Evolutionary conservation across 2,888 invertebrate species (phyloP), one percentile per base, ranked within the genome.

Genomic region (Cacoxenus indagator): DNA sequence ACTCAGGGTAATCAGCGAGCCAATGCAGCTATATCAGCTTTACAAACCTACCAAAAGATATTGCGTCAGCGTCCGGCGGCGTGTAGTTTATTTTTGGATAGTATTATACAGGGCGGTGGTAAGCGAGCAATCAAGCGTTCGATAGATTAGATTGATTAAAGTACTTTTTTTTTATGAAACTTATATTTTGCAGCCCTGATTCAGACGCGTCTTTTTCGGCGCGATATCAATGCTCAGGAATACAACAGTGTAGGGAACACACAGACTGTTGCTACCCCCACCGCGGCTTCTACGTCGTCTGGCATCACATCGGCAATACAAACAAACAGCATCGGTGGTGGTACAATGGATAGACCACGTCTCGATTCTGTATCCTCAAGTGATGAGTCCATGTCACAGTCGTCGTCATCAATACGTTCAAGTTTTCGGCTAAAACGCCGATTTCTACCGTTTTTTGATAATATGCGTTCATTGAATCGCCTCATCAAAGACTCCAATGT

Each of bases 401-500:
- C 85, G n/a, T 81, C 86, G 1, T 76, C 74, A 9, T 83, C 84
- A 22, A 77, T 87, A 48, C 83, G 87, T 24, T 83, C 87, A 8
- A 88, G 87, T 67, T 85, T 88, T 77, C 85, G 87, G 24, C 68
- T 87, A 11, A 87, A 86, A 71, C 82, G 84, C 27, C 86, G 84
- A 70, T 88, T 91, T 70, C 87, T 91, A 68, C 90, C 90, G 69
- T 87, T 91, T 73, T 90, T 91, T 72, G 91, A 91, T 69, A 87
- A 83, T 68, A 81, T 87, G 64, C 90, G 91, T 64, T 71, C 80
- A 27, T 91, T 92, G 70, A 92, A 93, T 82, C 92, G 91, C 76
- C 88, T 93, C 73, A 91, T 97, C 19, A 92, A 93, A 80, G 95
- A 96, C 76, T 94, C 96, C 1, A 92, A 94, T 74, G 96, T 98